Conservation (phyloP, 1,140 invertebrate genomes). For the Elysia chlorotica region DNA sequence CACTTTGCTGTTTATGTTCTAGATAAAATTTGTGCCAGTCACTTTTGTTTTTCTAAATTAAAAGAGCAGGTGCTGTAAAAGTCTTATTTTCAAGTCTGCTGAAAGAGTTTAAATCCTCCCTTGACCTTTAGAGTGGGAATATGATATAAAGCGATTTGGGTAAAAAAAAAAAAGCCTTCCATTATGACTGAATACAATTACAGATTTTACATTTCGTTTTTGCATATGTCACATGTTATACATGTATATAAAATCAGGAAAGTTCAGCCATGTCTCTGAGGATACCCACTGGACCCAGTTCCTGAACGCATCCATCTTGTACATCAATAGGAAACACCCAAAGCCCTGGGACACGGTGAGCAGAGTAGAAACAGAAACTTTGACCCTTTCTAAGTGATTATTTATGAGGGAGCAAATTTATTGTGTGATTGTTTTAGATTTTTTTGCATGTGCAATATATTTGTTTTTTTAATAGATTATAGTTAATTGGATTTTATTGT, state of each 20-base stretch:
- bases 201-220: neutral
- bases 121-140: neutral
- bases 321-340: slow-evolving; percentile 50
- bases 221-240: neutral
- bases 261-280: slow-evolving; percentile 51
- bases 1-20: no score
- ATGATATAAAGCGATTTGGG: no score
- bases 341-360: slow-evolving; percentile 52
- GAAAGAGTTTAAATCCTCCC: neutral
- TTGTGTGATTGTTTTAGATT: neutral
- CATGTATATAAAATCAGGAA: slow-evolving; percentile 33
- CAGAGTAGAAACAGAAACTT: no score
- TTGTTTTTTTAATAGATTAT: neutral
- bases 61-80: no score
- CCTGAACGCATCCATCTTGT: slow-evolving; percentile 54
- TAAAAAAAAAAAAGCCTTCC: no score
- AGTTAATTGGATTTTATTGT: neutral
- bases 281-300: slow-evolving; percentile 59
- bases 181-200: neutral
- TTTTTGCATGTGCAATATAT: neutral
- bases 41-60: no score
- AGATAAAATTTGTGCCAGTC: no score
- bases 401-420: neutral
- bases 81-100: neutral
- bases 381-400: neutral